phyloP scores from a whole-genome alignment of 2,113 vertebrate genomes.

The Centropristis striata region DNA sequence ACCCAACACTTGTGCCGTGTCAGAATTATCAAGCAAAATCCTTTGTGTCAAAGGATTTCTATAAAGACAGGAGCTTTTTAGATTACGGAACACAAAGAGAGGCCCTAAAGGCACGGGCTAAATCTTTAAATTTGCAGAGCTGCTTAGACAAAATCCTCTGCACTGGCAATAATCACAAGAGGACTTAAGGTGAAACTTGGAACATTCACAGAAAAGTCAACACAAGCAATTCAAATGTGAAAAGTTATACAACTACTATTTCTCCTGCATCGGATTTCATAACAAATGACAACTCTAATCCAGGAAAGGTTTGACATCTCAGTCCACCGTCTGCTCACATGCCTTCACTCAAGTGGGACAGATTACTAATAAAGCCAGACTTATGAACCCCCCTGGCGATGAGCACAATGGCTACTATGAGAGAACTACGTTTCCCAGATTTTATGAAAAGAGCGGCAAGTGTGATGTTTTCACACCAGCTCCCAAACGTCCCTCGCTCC shows the following conservation, averaged over 20 bases:
- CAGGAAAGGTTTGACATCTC: constrained; percentile 41
- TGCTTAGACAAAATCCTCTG: constrained; percentile 38
- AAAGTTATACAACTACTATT: constrained; percentile 17
- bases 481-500: constrained; percentile 1
- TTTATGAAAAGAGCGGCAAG: background rate
- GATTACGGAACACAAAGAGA: constrained; percentile 25
- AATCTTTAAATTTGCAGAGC: constrained; percentile 46
- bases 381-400: background rate
- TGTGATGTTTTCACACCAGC: constrained; percentile 44
- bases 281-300: constrained; percentile 49
- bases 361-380: constrained; percentile 40
- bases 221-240: constrained; percentile 10
- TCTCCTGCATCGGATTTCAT: constrained; percentile 36
- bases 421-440: constrained; percentile 46
- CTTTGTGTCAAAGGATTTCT: constrained; percentile 30
- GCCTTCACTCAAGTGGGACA: constrained; percentile 17
- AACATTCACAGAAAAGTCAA: constrained; percentile 40
- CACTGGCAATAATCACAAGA: constrained; percentile 45
- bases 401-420: background rate
- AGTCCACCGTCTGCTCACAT: constrained; percentile 16
- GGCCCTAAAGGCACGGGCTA: constrained; percentile 31
- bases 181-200: constrained; percentile 51
- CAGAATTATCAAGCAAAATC: constrained; percentile 17
- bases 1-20: background rate
- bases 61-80: constrained; percentile 32